These are phyloP conservation scores for Takifugu ocellatus DNA, from an alignment of 2,797 vertebrate species.

Conservation along the genomic window DNA sequence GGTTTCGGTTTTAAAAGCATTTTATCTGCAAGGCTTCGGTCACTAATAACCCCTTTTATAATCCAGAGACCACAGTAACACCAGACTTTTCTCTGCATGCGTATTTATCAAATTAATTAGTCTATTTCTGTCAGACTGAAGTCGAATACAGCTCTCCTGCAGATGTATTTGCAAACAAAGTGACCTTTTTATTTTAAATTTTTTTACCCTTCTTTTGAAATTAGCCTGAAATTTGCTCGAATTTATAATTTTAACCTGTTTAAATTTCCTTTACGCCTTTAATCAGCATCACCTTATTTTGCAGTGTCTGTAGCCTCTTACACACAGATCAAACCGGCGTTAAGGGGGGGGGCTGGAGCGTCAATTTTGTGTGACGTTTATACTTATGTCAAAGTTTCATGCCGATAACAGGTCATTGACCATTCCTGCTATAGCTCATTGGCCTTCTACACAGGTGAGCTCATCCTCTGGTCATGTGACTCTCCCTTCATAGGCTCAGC, in stretches of 20 bases:
- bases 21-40: conserved; percentile 14
- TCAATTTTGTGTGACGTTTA: too few relatives aligned
- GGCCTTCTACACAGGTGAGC: too few relatives aligned
- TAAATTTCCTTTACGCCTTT: conserved; percentile 26
- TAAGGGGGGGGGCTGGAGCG: too few relatives aligned
- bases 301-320: conserved; percentile 11
- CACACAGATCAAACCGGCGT: too few relatives aligned
- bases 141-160: conserved; percentile 10
- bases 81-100: conserved; percentile 27
- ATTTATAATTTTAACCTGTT: conserved; percentile 26
- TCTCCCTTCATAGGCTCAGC: too few relatives aligned
- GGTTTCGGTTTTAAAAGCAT: conserved; percentile 15
- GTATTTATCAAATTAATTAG: conserved; percentile 13
- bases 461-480: too few relatives aligned
- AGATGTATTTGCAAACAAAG: conserved; percentile 19
- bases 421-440: too few relatives aligned
- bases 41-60: conserved; percentile 12
- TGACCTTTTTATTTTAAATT: conserved; percentile 29
- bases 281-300: conserved; percentile 24
- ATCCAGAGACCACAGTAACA: conserved; percentile 16
- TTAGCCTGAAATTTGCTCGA: background rate
- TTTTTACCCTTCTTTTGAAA: conserved; percentile 14
- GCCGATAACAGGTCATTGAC: too few relatives aligned
- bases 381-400: too few relatives aligned
- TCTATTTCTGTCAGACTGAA: conserved; percentile 2